These are phyloP conservation scores for Pelusios castaneus DNA, from an alignment of 2,113 vertebrate genomes.

Conservation along the genomic window DNA sequence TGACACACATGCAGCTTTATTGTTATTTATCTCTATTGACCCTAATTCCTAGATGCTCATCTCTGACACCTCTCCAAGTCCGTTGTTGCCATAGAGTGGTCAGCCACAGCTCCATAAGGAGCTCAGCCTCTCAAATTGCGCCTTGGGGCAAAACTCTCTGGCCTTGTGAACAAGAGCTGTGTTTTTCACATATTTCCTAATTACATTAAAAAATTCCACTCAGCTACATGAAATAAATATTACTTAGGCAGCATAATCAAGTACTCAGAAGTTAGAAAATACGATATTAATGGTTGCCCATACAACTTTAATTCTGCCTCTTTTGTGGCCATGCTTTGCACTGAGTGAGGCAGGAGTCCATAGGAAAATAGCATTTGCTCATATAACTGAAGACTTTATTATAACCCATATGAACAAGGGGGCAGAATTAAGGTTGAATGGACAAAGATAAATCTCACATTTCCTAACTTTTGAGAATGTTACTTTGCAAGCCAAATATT, in stretches of 20 bases:
- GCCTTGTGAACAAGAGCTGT: neutral
- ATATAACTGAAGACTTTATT: neutral
- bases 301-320: neutral
- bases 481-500: neutral
- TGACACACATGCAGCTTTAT: slow-evolving; percentile 57
- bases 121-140: neutral
- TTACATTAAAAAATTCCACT: fast-evolving
- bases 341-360: neutral
- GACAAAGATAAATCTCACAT: neutral
- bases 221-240: neutral
- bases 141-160: neutral
- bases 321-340: neutral
- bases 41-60: slow-evolving; percentile 63
- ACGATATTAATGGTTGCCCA: neutral
- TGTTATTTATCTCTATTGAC: slow-evolving; percentile 61
- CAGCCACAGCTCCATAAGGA: neutral
- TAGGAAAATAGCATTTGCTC: neutral
- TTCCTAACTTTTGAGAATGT: neutral
- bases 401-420: neutral
- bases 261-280: neutral
- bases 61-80: neutral
- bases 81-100: slow-evolving; percentile 30
- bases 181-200: neutral
- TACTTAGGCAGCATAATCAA: neutral
- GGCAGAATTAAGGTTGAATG: neutral